Base-by-base conservation (phyloP, 2,888 invertebrate genomes). In the Pterostichus niger region DNA sequence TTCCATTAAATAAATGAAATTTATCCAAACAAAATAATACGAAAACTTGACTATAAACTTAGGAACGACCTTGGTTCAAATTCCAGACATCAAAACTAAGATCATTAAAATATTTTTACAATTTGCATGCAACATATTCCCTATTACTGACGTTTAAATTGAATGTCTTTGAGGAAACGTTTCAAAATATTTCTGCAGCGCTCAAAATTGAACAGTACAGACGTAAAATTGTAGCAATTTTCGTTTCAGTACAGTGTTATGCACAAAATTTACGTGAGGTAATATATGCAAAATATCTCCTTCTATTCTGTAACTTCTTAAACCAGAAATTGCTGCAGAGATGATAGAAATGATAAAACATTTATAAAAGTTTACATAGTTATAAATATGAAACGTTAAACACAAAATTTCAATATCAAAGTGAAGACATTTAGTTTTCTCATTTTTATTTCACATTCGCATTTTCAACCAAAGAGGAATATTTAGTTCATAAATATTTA, bases 221-320 rank as follows among this genome's bases (percentile, higher is more conserved):
- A 59, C 11, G 11, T 10, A 68, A 68, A 68, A 68, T 68, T 68
- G 44, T 35, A 68, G 68, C 68, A 68, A 68, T 68, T 68, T 68
- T 59, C 59, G 5, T 59, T 59, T 59, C 59, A 17, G 31, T 9
- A 24, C 24, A 24, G 6, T 59, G 59, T 59, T 68, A 13, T 68
- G 17, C 44, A 17, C 13, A 68, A 68, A 68, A 40, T 13, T 15
- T 68, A 40, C 68, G 44, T 68, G 13, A 13, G 6, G 68, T 68
- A 68, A 68, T 68, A 44, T 40, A 68, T 68, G 68, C 68, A 68
- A 68, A 68, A 68, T 68, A 68, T 68, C 15, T 40, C 40, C 68
- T 68, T 40, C 31, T 68, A 15, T 13, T 40, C 11, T 31, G 31
- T 24, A 59, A 59, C 59, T 59, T 59, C 68, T 35, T 40, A 68